Conservation (phyloP, 2,113 vertebrate genomes). For the Tragulus kanchil region DNA sequence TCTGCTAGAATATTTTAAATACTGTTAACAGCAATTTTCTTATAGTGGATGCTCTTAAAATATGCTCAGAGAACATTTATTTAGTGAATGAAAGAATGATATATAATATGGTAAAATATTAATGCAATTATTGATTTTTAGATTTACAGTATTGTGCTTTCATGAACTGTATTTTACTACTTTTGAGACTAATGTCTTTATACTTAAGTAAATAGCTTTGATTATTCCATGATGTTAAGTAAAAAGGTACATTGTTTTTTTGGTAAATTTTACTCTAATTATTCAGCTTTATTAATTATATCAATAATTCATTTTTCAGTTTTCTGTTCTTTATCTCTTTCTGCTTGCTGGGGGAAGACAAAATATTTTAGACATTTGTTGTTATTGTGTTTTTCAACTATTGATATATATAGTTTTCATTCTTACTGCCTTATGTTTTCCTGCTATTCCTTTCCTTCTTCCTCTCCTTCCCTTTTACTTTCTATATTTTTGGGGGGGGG, state of each 20-base stretch:
- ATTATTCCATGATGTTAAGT: neutral
- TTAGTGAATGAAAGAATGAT: neutral
- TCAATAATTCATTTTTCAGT: neutral
- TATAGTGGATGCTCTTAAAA: neutral
- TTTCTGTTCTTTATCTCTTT: neutral
- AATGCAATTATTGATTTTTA: neutral
- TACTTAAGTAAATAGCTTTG: slow-evolving; percentile 11
- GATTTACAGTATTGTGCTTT: neutral
- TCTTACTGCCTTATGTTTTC: neutral
- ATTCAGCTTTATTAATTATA: neutral
- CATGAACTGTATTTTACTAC: neutral
- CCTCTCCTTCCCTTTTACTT: neutral
- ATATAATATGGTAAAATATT: neutral
- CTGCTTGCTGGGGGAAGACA: neutral
- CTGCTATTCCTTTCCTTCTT: neutral
- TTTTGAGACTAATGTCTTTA: neutral
- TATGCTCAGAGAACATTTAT: neutral
- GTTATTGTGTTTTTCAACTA: neutral
- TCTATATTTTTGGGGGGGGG: too few species aligned
- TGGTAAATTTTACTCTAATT: neutral
- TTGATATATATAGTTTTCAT: neutral
- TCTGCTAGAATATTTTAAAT: neutral
- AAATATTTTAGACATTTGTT: neutral
- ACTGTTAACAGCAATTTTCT: neutral
- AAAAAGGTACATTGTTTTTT: neutral